Conservation (phyloP, 92 coral and sea anemone species). For the Anthopleura xanthogrammica region DNA sequence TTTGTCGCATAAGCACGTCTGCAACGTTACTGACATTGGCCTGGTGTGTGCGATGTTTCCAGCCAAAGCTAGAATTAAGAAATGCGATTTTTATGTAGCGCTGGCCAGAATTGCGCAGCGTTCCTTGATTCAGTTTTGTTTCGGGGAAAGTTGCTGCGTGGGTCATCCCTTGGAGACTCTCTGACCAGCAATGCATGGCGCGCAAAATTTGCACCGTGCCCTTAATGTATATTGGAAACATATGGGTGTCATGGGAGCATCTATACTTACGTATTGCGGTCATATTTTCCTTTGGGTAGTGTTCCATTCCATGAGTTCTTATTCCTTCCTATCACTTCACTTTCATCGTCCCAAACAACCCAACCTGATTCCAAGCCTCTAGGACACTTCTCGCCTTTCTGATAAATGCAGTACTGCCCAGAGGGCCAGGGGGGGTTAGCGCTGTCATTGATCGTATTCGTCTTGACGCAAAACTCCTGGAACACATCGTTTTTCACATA, state of each 20-base stretch:
- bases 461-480: constrained; percentile 72
- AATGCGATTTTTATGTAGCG: too few relatives aligned
- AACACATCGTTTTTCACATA: constrained; percentile 47
- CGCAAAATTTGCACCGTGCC: not conserved
- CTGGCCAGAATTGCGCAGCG: too few relatives aligned
- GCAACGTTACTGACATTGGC: too few relatives aligned
- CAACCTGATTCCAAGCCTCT: constrained; percentile 50
- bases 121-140: too few relatives aligned
- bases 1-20: too few relatives aligned
- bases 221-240: not conserved
- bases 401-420: constrained; percentile 68
- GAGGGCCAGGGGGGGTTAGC: constrained; percentile 58
- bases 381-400: constrained; percentile 55
- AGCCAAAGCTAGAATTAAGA: too few relatives aligned
- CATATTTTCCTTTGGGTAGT: constrained; percentile 56
- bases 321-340: constrained; percentile 36
- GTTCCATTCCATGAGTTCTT: constrained; percentile 42
- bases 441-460: constrained; percentile 25
- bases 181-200: too few relatives aligned
- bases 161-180: too few relatives aligned
- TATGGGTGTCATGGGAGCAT: not conserved
- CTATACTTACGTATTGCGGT: constrained; percentile 45
- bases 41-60: too few relatives aligned
- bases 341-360: constrained; percentile 67
- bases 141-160: too few relatives aligned